Evolutionary conservation across 2,797 vertebrate genomes (phyloP), one percentile per base, ranked within the genome.

Genomic region (Oophaga sylvatica): DNA sequence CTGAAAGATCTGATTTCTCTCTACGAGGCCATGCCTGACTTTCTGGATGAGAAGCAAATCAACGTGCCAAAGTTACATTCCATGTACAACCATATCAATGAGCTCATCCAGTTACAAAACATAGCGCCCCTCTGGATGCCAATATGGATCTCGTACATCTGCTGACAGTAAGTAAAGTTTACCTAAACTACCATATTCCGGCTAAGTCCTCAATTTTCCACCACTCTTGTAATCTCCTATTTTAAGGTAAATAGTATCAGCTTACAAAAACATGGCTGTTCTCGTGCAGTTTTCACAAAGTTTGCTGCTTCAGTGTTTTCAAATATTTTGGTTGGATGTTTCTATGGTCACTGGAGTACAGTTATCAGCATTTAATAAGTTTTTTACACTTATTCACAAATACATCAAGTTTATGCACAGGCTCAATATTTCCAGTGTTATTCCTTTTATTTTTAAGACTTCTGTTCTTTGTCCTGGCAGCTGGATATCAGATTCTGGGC

Each of bases 81-180:
- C 5, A 95, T 99, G 76, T 98, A 98, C 92, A 97, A 94, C 90
- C 97, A 98, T 82, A 98, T 99, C 91, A 96, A 96, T 15, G 97
- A 98, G 68, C 93, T 99, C 90, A 95, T 99, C 92, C 97, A 96
- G 90, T 95, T 99, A 20, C 98, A 99, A 92, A 97, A 98, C 92
- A 94, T 95, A 87, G 96, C 95, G 3, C 97, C 97, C 95, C 93
- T 11, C 90, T 99, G 90, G 98, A 99, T 3, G 97, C 97, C 75
- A 98, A 99, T 93, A 98, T 97, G 93, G 98, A 99, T 94, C 94
- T 99, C 89, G 97, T 99, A 90, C 98, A 99, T 91, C 94, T 99
- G 87, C 92, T 98, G 87, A 99, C 97, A 92, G 98, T 99, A 90
- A 94, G 95, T 86, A 57, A 45, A 41, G 17, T 11, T 15, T 53